Percentiles rank a stretch among this genome's conserved stretches.
Evolutionary conservation across 2,113 vertebrate species (phyloP).

Genomic region (Glaucidium brasilianum): DNA sequence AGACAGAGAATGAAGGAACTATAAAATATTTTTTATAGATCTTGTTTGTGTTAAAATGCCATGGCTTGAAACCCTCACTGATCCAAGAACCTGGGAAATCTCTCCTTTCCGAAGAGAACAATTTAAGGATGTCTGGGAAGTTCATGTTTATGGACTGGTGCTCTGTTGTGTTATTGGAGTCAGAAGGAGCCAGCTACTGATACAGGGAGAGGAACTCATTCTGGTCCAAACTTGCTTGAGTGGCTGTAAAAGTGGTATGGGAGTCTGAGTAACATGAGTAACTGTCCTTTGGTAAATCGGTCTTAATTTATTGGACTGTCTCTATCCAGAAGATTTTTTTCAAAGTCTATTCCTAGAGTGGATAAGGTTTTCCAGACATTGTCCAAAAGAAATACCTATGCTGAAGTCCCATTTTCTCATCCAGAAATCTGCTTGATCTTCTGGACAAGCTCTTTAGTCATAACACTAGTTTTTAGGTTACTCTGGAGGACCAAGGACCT

Average conservation of each 20-base stretch:
- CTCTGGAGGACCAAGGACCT: neutral
- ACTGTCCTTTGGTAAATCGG: neutral
- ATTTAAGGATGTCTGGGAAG: neutral
- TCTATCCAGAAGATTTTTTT: neutral
- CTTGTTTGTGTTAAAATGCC: neutral
- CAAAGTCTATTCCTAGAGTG: rapidly evolving
- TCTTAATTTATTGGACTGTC: neutral
- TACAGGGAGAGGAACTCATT: neutral
- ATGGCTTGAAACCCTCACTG: neutral
- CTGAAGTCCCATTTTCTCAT: neutral
- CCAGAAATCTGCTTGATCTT: neutral
- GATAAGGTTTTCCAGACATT: neutral
- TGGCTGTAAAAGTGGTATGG: neutral
- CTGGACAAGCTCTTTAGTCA: neutral
- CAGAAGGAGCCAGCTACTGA: neutral
- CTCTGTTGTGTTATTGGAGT: neutral
- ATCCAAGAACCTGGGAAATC: neutral
- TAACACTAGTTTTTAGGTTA: neutral
- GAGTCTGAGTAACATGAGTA: neutral
- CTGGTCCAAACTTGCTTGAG: neutral
- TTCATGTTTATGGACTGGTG: neutral
- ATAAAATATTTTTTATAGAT: neutral
- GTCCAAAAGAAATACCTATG: neutral
- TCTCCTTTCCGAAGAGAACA: neutral
- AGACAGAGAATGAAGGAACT: neutral